Evolutionary conservation across 2,888 invertebrate genomes (phyloP), one percentile per base, ranked within the genome.

Genomic region (Drosophila birchii): DNA sequence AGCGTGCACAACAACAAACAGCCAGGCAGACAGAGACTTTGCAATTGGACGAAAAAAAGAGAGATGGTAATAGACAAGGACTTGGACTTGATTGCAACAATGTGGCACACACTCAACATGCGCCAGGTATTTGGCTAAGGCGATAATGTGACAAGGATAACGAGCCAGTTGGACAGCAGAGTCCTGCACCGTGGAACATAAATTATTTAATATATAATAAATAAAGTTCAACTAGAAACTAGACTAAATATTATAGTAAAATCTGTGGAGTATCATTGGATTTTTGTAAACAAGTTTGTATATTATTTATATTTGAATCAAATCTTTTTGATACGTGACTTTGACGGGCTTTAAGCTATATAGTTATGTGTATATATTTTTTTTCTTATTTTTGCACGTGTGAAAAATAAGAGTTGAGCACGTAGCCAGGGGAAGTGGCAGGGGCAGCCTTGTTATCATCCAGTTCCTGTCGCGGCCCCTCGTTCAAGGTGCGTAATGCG

Each of bases 71-170:
- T 58, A 56, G 38, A 47, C 70, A 60, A 36, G 57, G 73, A 78
- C 82, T 83, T 73, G 73, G 76, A 75, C 73, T 75, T 75, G 75
- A 75, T 75, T 78, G 86, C 78, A 86, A 86, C 84, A 81, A 90
- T 88, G 89, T 86, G 76, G 77, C 90, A 78, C 79, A 79, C 84
- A 47, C 47, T 81, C 79, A 78, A 89, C 82, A 79, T 68, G 87
- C 82, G 79, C 78, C 59, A 73, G 79, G 89, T 76, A 86, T 86
- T 82, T 49, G 74, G 82, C 79, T 78, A 78, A 85, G 81, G 88
- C 86, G 90, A 82, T 88, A 88, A 88, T 90, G 89, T 85, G 90
- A 82, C 90, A 88, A 89, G 88, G 88, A 88, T 90, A 88, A 88
- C 85, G 80, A 89, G 80, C 57, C 72, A 66, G 45, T 63, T 39